Evolutionary conservation across 2,113 vertebrate genomes (phyloP).

Genomic region (Misgurnus mizolepis): DNA sequence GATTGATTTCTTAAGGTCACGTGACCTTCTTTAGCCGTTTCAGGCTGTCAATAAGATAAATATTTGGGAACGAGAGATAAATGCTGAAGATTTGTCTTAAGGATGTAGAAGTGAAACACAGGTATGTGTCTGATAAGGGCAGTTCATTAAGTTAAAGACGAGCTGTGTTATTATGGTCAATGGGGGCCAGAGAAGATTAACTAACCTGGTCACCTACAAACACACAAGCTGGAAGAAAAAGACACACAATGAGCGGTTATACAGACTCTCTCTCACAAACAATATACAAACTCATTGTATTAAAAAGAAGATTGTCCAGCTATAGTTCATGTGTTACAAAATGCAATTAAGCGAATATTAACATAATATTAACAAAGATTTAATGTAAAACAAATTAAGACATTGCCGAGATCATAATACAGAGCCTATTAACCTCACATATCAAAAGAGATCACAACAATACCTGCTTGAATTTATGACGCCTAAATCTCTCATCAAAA

Average conservation of each 20-base stretch:
- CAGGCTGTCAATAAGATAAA: neutral
- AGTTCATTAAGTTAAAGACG: constrained; percentile 6
- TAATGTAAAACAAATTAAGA: no score
- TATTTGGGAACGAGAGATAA: neutral
- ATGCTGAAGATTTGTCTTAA: neutral
- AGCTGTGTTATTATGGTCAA: constrained; percentile 25
- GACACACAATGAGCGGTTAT: neutral
- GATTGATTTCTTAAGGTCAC: constrained; percentile 24
- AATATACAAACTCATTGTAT: no score
- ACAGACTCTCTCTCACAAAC: neutral
- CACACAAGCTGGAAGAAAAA: neutral
- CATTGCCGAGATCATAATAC: no score
- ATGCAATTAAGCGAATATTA: neutral
- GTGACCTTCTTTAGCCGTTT: constrained; percentile 13
- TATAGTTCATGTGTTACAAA: neutral
- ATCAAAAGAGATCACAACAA: no score
- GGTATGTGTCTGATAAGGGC: constrained; percentile 8
- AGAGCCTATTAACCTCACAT: no score
- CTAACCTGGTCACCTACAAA: neutral
- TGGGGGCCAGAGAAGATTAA: constrained; percentile 29
- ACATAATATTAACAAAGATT: no score
- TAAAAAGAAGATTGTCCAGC: neutral
- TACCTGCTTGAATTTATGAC: no score
- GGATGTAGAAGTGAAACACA: neutral
- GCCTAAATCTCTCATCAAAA: no score